Percentiles rank a stretch among this genome's conserved stretches.
Conservation (phyloP, 1,140 invertebrate species). For the Drosophila albomicans region DNA sequence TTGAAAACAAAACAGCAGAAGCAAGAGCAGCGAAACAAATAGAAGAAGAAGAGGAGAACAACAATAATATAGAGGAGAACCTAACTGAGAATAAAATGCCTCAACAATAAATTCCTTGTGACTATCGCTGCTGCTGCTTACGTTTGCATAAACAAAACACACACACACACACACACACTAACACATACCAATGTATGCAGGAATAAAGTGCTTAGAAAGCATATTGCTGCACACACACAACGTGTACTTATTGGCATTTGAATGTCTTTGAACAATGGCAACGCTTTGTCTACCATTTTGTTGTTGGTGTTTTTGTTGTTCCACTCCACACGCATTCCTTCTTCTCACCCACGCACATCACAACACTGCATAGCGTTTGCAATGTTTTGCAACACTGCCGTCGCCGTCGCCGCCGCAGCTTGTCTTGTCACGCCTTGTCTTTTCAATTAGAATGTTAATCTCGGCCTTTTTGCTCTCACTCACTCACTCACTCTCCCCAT, state of each 20-base stretch:
- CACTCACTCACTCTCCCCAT: slow-evolving; percentile 14
- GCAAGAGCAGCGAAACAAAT: not conserved
- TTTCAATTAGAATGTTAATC: slow-evolving; percentile 66
- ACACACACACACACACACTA: slow-evolving; percentile 23
- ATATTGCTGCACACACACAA: slow-evolving; percentile 7
- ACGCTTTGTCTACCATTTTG: slow-evolving; percentile 56
- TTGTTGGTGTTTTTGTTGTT: slow-evolving; percentile 47
- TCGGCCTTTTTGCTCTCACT: slow-evolving; percentile 29
- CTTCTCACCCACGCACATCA: slow-evolving; percentile 29
- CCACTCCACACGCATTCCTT: slow-evolving; percentile 39
- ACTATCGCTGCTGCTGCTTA: slow-evolving; percentile 35
- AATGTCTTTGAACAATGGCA: slow-evolving; percentile 59
- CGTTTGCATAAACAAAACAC: slow-evolving; percentile 46
- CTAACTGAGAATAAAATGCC: slow-evolving; percentile 62
- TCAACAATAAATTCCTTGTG: slow-evolving; percentile 81
- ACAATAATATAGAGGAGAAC: slow-evolving; percentile 19
- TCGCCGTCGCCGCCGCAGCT: slow-evolving; percentile 2
- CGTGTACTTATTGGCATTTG: slow-evolving; percentile 35
- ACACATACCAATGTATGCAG: too few species aligned
- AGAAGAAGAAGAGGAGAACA: slow-evolving; percentile 28
- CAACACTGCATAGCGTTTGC: slow-evolving; percentile 12
- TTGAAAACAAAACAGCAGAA: slow-evolving; percentile 52
- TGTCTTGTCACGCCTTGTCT: slow-evolving; percentile 34
- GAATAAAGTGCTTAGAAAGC: slow-evolving; percentile 31
- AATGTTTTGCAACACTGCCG: slow-evolving; percentile 68